Evolutionary conservation across 2,113 vertebrate species (phyloP), one percentile per base, ranked within the genome.

Genomic region (Chaetops frenatus): DNA sequence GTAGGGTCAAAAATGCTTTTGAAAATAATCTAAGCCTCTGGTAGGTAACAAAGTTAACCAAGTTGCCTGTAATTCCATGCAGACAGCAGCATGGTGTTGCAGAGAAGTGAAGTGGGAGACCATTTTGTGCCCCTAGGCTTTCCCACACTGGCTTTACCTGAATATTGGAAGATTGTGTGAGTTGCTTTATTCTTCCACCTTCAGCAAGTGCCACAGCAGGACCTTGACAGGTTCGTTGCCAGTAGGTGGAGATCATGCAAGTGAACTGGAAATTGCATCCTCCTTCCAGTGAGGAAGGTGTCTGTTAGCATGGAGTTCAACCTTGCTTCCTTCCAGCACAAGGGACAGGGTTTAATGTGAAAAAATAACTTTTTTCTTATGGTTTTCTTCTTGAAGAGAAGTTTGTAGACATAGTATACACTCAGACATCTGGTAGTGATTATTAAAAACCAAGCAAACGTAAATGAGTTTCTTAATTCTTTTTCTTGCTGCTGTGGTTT

Each of bases 121-220:
- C 11, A 5, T 80, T 72, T 48, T 67, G 27, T 15, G 3, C 24
- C 21, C 13, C 7, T 12, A 2, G 29, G 21, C 44, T 89, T 78
- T 47, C 31, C n/a, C 13, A 9, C 1, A 0, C 21, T 53, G 53
- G 4, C 8, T 56, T 67, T 64, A n/a, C 17, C 22, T 40, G 31
- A 64, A 0, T 45, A 19, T 24, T 17, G n/a, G 66, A 31, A 66
- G 36, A 40, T 15, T 0, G 6, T 22, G 62, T 70, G n/a, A 5
- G 11, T 88, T 28, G 12, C 35, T 90, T 44, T 1, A 4, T 35
- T 51, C 9, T 73, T 78, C 77, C 23, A 71, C 28, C 36, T 67
- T 50, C 31, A 29, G 15, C 0, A 0, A 47, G 17, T 19, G 28
- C 40, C 1, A 4, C 36, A 65, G 23, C 24, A 24, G 53, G 40